Evolutionary conservation across 2,113 vertebrate genomes (phyloP).

Genomic region (Tychaedon coryphoeus): DNA sequence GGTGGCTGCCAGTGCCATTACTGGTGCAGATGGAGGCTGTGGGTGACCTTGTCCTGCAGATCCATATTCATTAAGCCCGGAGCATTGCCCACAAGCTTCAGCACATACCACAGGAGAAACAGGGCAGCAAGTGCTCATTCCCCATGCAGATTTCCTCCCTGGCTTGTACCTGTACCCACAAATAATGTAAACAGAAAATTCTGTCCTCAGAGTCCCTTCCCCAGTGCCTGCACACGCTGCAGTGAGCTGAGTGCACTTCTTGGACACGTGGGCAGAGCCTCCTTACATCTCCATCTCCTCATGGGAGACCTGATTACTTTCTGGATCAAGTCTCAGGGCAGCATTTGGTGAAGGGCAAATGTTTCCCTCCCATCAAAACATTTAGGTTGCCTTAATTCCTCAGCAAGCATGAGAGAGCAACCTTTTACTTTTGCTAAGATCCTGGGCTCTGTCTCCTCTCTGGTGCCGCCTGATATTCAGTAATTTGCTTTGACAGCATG

Average conservation of each 20-base stretch:
- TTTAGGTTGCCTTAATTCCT: not conserved
- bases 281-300: not conserved
- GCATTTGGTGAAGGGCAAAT: not conserved
- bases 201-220: not conserved
- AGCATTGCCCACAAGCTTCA: not conserved
- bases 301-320: not conserved
- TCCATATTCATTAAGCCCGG: not conserved
- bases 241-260: not conserved
- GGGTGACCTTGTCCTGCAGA: not conserved
- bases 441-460: not conserved
- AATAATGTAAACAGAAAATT: not conserved
- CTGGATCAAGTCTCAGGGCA: not conserved
- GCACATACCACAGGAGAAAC: accelerated
- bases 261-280: not conserved
- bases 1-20: not conserved
- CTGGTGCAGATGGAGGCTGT: not conserved
- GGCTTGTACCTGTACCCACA: not conserved
- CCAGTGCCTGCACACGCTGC: accelerated
- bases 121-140: not conserved
- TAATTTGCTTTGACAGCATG: conserved; percentile 45
- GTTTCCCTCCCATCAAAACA: not conserved
- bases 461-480: not conserved
- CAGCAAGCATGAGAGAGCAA: not conserved
- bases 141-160: not conserved
- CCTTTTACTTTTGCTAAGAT: not conserved